Percentiles rank a stretch among this genome's conserved stretches.
Evolutionary conservation across 2,113 vertebrate species (phyloP).

Genomic region (Phrynosoma blainvillii): DNA sequence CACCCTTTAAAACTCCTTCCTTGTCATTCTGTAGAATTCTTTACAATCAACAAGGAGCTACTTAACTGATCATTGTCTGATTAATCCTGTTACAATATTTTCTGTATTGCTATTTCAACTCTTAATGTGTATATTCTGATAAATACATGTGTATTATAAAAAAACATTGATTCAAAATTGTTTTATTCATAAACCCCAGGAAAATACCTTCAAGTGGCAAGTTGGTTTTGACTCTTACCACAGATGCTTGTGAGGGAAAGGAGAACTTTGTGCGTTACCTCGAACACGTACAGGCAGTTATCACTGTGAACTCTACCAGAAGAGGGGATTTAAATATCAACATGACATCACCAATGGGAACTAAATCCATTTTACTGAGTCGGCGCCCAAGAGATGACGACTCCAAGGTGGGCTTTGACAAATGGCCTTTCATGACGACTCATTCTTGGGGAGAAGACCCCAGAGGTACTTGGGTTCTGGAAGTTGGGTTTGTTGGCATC

Average conservation of each 20-base stretch:
- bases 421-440: conserved; percentile 99
- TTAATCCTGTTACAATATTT: not conserved
- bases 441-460: conserved; percentile 99
- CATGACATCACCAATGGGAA: conserved; percentile 98
- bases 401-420: conserved; percentile 98
- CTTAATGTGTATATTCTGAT: not conserved
- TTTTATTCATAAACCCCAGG: conserved; percentile 71
- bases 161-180: conserved; percentile 1
- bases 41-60: too few species aligned
- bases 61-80: not conserved
- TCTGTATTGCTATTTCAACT: not conserved
- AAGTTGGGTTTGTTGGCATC: conserved; percentile 88
- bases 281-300: conserved; percentile 95
- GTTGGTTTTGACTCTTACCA: conserved; percentile 86
- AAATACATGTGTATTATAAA: not conserved
- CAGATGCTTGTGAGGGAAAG: conserved; percentile 91
- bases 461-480: conserved; percentile 92
- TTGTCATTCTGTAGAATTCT: too few species aligned
- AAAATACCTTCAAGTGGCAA: conserved; percentile 89
- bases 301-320: conserved; percentile 92
- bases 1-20: too few species aligned
- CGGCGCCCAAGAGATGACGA: conserved; percentile 93
- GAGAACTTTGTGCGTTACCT: conserved; percentile 98
- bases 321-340: conserved; percentile 96
- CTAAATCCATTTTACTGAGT: conserved; percentile 96